phyloP scores from a whole-genome alignment of 2,113 vertebrate genomes.

The Plectropomus leopardus region DNA sequence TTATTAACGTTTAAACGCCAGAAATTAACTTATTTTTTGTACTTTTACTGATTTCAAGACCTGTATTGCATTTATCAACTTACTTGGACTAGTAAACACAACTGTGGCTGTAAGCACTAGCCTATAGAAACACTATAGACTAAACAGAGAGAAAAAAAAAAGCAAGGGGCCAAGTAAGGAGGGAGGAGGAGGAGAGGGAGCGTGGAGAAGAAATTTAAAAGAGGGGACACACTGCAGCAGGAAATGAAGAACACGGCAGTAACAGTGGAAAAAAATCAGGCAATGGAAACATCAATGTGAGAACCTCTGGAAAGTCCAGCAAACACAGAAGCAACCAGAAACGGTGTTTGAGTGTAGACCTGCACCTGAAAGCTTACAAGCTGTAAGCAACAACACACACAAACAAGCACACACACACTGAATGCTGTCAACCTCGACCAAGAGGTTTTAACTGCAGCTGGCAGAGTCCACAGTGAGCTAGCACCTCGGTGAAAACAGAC shows the following conservation, averaged over 20 bases:
- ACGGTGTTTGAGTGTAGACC: not conserved
- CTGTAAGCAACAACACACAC: not conserved
- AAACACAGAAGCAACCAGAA: constrained; percentile 13
- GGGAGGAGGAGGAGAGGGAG: constrained; percentile 13
- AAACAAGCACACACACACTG: not conserved
- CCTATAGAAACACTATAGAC: constrained; percentile 41
- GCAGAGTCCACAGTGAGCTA: constrained; percentile 20
- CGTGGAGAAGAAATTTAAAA: constrained; percentile 46
- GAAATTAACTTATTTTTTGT: not conserved
- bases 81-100: constrained; percentile 12
- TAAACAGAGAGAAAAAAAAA: constrained; percentile 44
- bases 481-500: constrained; percentile 47
- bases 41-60: not conserved
- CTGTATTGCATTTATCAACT: not conserved
- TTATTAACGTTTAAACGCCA: not conserved
- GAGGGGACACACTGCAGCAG: constrained; percentile 46
- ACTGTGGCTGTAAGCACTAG: constrained; percentile 19
- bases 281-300: constrained; percentile 46
- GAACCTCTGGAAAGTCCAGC: constrained; percentile 39
- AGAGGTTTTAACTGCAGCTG: constrained; percentile 47
- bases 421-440: constrained; percentile 28
- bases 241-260: constrained; percentile 66
- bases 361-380: constrained; percentile 17
- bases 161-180: constrained; percentile 13
- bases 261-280: constrained; percentile 45